Base-by-base conservation (phyloP, 2,797 vertebrate species). In the Apogon hyalosoma region DNA sequence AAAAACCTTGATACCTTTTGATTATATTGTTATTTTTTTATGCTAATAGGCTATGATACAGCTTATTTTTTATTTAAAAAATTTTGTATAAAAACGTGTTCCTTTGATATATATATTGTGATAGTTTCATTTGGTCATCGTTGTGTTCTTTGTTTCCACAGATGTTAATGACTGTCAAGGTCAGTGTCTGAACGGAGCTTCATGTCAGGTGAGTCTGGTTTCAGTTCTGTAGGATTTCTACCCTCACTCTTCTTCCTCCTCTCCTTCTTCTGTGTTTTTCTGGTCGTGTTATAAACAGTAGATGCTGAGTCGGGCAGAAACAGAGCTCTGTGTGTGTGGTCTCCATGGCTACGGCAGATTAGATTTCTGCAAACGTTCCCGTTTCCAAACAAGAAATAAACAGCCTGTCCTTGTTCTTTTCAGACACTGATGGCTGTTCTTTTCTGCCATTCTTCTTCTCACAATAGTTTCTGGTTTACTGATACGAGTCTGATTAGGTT, bases 151-250 rank as follows among this genome's bases (percentile, higher is more conserved):
- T 69, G 18, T 51, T 28, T 24, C 47, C 39, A 19, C 69, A 84
- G 81, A 97, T 87, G 92, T 96, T 81, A 94, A 97, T 0, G 96
- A 97, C 88, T 98, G 96, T 83, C 87, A 84, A 28, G 94, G 93
- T 75, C 96, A 97, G 69, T 98, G 97, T 92, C 94, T 94, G 82
- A 96, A 98, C 52, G 96, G 95, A 41, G 97, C 95, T 48, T 89
- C 93, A 2, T 98, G 97, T 91, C 87, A 88, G 77, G 83, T 83
- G 52, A 77, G 50, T 6, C 28, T 8, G 1, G 2, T 14, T 16
- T 5, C 8, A 73, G 33, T 3, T 16, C 4, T 3, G 1, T 9
- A 5, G 2, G 2, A 33, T 14, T 11, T 14, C 0, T 13, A 7
- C 12, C 28, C 31, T 16, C 18, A 24, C 42, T 82, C 1, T 6